A percentile compares a stretch with the other conserved stretches of the same genome.
Evolutionary conservation across 2,797 vertebrate species (phyloP).

Genomic region (Rhodeus uyekii): DNA sequence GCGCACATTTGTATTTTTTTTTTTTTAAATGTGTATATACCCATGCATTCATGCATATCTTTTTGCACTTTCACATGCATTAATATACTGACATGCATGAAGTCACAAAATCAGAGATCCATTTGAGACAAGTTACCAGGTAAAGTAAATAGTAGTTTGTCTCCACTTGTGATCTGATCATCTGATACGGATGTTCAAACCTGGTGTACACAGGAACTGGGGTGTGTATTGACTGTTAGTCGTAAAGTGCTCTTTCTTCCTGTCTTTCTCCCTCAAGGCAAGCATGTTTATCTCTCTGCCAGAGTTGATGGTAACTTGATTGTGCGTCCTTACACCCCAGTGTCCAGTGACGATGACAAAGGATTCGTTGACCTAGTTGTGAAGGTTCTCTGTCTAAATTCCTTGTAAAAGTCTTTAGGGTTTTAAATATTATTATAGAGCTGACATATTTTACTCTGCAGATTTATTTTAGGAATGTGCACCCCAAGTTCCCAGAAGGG

Average conservation of each 20-base stretch:
- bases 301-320: constrained; percentile 72
- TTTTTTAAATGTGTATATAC: no score
- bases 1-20: no score
- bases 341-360: constrained; percentile 73
- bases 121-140: not conserved
- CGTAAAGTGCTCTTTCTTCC: not conserved
- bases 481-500: constrained; percentile 77
- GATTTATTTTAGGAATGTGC: constrained; percentile 74
- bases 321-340: constrained; percentile 76
- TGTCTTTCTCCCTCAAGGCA: constrained; percentile 60
- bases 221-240: not conserved
- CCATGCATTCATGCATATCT: no score
- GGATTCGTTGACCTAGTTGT: constrained; percentile 77
- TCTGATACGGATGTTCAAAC: not conserved
- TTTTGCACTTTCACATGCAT: not conserved
- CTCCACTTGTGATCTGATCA: not conserved
- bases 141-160: not conserved
- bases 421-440: not conserved
- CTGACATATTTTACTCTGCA: constrained; percentile 44
- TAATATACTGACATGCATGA: not conserved
- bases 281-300: constrained; percentile 75
- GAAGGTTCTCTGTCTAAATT: constrained; percentile 65
- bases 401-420: not conserved
- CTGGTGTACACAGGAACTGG: not conserved
- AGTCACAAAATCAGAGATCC: not conserved